Evolutionary conservation across 2,113 vertebrate species (phyloP).

Genomic region (Cnemophilus loriae): DNA sequence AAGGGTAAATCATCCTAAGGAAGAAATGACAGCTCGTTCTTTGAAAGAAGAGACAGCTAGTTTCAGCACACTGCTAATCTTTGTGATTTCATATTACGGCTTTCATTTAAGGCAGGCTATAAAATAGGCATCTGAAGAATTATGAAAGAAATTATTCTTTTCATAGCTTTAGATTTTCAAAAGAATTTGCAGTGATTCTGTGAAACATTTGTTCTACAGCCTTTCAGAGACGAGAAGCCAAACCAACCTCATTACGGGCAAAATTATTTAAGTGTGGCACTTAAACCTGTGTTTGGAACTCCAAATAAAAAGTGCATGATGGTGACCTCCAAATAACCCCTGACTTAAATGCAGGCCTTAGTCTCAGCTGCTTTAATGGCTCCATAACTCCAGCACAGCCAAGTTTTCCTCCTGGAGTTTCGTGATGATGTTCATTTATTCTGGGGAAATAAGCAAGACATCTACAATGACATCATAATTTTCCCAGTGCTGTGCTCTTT

Average conservation of each 20-base stretch:
- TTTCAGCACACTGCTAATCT: background rate
- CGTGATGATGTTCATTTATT: slow-evolving; percentile 45
- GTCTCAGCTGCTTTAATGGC: slow-evolving; percentile 27
- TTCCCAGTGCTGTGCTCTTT: background rate
- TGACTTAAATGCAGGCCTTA: background rate
- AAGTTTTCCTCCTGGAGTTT: slow-evolving; percentile 44
- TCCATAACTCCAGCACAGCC: background rate
- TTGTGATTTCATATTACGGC: background rate
- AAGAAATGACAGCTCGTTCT: background rate
- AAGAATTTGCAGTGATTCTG: background rate
- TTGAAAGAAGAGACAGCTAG: background rate
- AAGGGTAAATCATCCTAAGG: background rate
- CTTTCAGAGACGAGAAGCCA: background rate
- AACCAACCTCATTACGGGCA: background rate
- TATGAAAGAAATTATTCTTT: background rate
- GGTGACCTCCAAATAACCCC: slow-evolving; percentile 43
- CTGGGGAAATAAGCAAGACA: slow-evolving; percentile 22
- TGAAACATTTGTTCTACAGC: background rate
- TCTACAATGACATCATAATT: slow-evolving; percentile 35
- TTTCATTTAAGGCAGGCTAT: background rate
- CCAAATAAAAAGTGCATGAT: background rate
- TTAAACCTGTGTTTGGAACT: background rate
- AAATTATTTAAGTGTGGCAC: background rate
- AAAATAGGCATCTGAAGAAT: background rate
- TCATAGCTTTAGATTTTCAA: background rate